phyloP scores from a whole-genome alignment of 1,140 invertebrate genomes.

The Drosophila novamexicana region DNA sequence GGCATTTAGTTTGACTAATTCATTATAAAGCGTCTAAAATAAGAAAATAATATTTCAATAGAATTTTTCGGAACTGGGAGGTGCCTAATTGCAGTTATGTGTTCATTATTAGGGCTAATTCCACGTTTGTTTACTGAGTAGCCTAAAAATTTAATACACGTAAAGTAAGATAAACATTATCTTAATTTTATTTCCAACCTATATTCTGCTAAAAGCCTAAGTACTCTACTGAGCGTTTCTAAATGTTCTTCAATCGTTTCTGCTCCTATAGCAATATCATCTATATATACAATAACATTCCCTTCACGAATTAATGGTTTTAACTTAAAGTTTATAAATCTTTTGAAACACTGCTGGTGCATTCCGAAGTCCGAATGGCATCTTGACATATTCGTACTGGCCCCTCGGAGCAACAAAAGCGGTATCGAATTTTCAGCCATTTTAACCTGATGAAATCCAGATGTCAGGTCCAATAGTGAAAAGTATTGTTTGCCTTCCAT shows the following conservation, averaged over 20 bases:
- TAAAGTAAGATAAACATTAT: conserved; percentile 76
- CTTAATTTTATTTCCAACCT: conserved; percentile 79
- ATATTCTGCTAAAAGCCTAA: conserved; percentile 61
- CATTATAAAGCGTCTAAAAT: too few species aligned
- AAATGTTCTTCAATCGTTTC: background rate
- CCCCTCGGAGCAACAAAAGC: background rate
- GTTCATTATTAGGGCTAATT: too few species aligned
- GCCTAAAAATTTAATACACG: conserved; percentile 41
- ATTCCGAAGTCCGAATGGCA: background rate
- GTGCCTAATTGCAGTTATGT: too few species aligned
- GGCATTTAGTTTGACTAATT: too few species aligned
- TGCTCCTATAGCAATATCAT: background rate
- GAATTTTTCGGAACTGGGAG: too few species aligned
- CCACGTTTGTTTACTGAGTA: too few species aligned
- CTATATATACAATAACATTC: background rate
- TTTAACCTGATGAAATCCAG: background rate
- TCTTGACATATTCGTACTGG: background rate
- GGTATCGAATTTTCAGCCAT: background rate
- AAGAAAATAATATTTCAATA: too few species aligned
- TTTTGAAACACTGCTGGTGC: background rate
- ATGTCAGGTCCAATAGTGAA: background rate
- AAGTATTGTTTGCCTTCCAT: background rate
- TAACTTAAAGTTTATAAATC: background rate
- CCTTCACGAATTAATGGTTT: background rate
- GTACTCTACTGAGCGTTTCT: conserved; percentile 27